These are phyloP conservation scores for Spodoptera exigua DNA, from an alignment of 2,888 invertebrate genomes.

Conservation along the genomic window DNA sequence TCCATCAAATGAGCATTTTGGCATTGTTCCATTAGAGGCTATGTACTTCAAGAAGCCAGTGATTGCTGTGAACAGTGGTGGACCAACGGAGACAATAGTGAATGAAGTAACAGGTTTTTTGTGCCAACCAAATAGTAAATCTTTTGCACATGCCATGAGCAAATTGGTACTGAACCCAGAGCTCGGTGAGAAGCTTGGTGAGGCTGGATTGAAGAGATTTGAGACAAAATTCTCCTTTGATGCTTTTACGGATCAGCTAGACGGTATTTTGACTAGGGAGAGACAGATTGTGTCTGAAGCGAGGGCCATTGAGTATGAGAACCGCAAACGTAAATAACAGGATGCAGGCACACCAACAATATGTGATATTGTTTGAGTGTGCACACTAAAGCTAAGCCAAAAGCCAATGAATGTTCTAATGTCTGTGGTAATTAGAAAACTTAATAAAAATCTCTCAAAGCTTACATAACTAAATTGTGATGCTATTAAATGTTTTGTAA, in stretches of 20 bases:
- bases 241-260: conserved; percentile 92
- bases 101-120: conserved; percentile 95
- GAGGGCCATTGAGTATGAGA: conserved; percentile 79
- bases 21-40: conserved; percentile 99
- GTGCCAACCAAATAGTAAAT: conserved; percentile 91
- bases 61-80: conserved; percentile 98
- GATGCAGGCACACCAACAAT: conserved; percentile 80
- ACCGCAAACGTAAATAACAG: conserved; percentile 83
- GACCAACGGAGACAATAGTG: conserved; percentile 97
- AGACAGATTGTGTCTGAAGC: conserved; percentile 82
- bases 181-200: conserved; percentile 91
- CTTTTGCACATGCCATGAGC: conserved; percentile 94
- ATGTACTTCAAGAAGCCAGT: conserved; percentile 98
- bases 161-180: conserved; percentile 91
- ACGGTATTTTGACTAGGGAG: conserved; percentile 86
- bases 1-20: conserved; percentile 99
- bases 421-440: too few species aligned
- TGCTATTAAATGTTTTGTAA: conserved; percentile 1
- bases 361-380: conserved; percentile 87
- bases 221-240: conserved; percentile 95
- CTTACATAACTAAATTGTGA: conserved; percentile 13
- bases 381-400: conserved; percentile 54
- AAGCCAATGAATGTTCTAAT: neutral
- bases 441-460: conserved; percentile 16
- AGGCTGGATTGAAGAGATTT: conserved; percentile 93